Conservation (phyloP, 23 tunicate species). For the Halocynthia roretzi region DNA sequence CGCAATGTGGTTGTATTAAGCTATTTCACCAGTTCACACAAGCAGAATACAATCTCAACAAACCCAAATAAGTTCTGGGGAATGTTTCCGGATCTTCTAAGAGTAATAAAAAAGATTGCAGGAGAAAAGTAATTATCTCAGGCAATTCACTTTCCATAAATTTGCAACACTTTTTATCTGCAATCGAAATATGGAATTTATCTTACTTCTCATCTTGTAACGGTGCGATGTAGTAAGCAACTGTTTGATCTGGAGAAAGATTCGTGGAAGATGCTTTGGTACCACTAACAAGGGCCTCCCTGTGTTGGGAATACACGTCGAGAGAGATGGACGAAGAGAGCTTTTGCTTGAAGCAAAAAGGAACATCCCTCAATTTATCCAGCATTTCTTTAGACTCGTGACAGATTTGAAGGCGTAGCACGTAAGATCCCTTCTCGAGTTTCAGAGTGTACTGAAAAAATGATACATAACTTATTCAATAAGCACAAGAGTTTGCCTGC, state of each 20-base stretch:
- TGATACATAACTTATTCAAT: too few relatives aligned
- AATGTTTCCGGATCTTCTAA: too few relatives aligned
- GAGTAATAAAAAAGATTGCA: too few relatives aligned
- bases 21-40: too few relatives aligned
- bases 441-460: slow-evolving; percentile 40
- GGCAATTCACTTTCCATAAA: background rate
- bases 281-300: slow-evolving; percentile 75
- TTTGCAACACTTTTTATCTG: too few relatives aligned
- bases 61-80: too few relatives aligned
- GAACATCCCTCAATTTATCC: slow-evolving; percentile 49
- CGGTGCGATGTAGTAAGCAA: slow-evolving; percentile 56
- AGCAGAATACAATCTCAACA: too few relatives aligned
- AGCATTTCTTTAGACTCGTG: slow-evolving; percentile 70
- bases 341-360: slow-evolving; percentile 52
- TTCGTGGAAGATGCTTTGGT: slow-evolving; percentile 24
- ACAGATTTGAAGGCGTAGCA: slow-evolving; percentile 58
- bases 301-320: slow-evolving; percentile 53
- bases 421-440: slow-evolving; percentile 72
- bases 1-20: too few relatives aligned
- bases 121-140: background rate
- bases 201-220: slow-evolving; percentile 72
- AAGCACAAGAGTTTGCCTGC: too few relatives aligned
- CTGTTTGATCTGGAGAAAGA: slow-evolving; percentile 26
- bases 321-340: slow-evolving; percentile 43
- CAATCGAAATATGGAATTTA: background rate